Evolutionary conservation across 2,113 vertebrate genomes (phyloP).

Genomic region (Salminus brasiliensis): DNA sequence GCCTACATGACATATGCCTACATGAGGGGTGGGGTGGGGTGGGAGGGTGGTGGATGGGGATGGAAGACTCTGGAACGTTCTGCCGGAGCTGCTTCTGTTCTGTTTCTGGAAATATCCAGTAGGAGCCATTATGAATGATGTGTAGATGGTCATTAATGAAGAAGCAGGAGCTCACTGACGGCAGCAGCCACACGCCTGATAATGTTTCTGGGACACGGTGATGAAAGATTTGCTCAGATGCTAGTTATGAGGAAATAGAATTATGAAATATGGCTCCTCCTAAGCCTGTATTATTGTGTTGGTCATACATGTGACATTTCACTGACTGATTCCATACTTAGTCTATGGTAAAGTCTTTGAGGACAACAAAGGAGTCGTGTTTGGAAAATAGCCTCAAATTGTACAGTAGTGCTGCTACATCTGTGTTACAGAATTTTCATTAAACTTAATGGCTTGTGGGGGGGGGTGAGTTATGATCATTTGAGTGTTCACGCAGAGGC

Average conservation of each 20-base stretch:
- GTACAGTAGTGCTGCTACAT: slow-evolving; percentile 41
- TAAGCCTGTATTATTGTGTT: slow-evolving; percentile 7
- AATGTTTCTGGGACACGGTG: slow-evolving; percentile 50
- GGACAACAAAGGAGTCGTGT: slow-evolving; percentile 43
- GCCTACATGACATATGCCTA: slow-evolving; percentile 45
- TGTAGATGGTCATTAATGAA: slow-evolving; percentile 41
- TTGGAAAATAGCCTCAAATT: slow-evolving; percentile 43
- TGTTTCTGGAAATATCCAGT: slow-evolving; percentile 42
- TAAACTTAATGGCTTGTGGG: slow-evolving; percentile 44
- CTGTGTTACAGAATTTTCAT: slow-evolving; percentile 47
- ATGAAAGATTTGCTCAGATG: slow-evolving; percentile 20
- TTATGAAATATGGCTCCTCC: slow-evolving; percentile 24
- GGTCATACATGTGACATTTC: slow-evolving; percentile 21
- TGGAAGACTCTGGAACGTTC: slow-evolving; percentile 38
- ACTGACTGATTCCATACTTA: slow-evolving; percentile 32
- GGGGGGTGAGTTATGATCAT: slow-evolving; percentile 46
- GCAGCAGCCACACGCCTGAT: slow-evolving; percentile 46
- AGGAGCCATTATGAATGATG: slow-evolving; percentile 41
- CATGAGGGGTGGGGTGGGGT: slow-evolving; percentile 9
- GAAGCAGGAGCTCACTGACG: slow-evolving; percentile 44
- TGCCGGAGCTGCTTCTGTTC: slow-evolving; percentile 28
- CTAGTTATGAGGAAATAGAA: slow-evolving; percentile 37
- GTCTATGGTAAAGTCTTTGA: slow-evolving; percentile 39
- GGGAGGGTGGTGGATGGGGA: not conserved
- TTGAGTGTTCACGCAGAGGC: slow-evolving; percentile 22